Conservation (phyloP, 2,888 invertebrate species). For the Nycteola revayana region DNA sequence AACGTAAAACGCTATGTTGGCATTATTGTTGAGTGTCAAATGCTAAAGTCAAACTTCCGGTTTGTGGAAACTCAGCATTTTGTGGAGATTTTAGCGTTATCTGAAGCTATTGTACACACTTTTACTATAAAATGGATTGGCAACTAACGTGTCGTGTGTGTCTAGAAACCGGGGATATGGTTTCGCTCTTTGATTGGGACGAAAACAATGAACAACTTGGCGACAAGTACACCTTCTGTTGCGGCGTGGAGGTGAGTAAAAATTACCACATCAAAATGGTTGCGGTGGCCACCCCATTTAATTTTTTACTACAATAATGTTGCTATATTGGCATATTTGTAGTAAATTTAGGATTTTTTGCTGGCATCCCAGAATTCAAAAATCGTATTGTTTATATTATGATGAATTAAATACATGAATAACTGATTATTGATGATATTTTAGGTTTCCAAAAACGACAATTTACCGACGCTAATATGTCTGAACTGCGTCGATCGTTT, state of each 20-base stretch:
- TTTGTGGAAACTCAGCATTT: slow-evolving; percentile 47
- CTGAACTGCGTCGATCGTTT: slow-evolving; percentile 74
- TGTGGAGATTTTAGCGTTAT: slow-evolving; percentile 37
- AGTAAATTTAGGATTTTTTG: slow-evolving; percentile 60
- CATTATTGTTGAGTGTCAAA: slow-evolving; percentile 25
- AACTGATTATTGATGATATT: slow-evolving; percentile 28
- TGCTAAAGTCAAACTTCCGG: slow-evolving; percentile 47
- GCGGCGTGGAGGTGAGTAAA: slow-evolving; percentile 76
- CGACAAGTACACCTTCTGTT: slow-evolving; percentile 75
- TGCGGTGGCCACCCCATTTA: slow-evolving; percentile 80
- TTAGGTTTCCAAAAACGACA: slow-evolving; percentile 71
- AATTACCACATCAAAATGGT: slow-evolving; percentile 77
- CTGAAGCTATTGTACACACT: slow-evolving; percentile 7
- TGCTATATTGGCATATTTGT: slow-evolving; percentile 73
- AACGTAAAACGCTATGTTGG: slow-evolving; percentile 49
- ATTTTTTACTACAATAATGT: slow-evolving; percentile 75
- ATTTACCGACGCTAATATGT: slow-evolving; percentile 75
- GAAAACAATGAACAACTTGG: slow-evolving; percentile 80
- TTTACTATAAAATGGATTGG: slow-evolving; percentile 70
- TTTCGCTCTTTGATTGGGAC: slow-evolving; percentile 79
- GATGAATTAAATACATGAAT: slow-evolving; percentile 6
- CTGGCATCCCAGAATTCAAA: slow-evolving; percentile 66
- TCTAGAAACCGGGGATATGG: slow-evolving; percentile 76
- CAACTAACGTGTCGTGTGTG: slow-evolving; percentile 79
- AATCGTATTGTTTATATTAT: slow-evolving; percentile 10